Conservation (phyloP, 2,797 vertebrate species). For the Typhlichthys subterraneus region DNA sequence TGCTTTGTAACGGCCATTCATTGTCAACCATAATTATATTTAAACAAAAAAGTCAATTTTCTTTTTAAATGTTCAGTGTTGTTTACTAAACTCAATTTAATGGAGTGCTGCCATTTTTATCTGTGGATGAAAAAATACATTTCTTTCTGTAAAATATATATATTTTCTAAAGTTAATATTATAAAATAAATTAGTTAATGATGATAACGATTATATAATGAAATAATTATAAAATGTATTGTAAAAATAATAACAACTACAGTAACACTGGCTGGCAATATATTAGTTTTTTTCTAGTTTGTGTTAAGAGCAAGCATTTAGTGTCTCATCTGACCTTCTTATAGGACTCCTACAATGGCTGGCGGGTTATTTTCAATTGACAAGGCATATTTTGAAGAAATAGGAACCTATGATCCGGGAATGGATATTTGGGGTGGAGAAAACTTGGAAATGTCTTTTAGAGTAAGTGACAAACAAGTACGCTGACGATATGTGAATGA, state of each 20-base stretch:
- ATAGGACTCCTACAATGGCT: conserved; percentile 97
- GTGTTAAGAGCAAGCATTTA: background rate
- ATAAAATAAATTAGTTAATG: no score
- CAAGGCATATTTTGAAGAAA: conserved; percentile 97
- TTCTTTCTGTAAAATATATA: no score
- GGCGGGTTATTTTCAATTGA: conserved; percentile 97
- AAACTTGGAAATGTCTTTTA: conserved; percentile 99
- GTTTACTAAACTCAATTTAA: background rate
- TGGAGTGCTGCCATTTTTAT: conserved; percentile 41
- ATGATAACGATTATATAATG: no score
- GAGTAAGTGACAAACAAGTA: conserved; percentile 78
- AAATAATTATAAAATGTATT: no score
- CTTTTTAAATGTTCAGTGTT: background rate
- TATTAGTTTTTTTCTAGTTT: background rate
- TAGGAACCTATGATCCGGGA: conserved; percentile 96
- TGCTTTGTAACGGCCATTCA: conserved; percentile 15
- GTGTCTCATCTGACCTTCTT: conserved; percentile 10
- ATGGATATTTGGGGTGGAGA: conserved; percentile 99
- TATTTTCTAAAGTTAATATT: no score
- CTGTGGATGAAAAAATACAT: conserved; percentile 22
- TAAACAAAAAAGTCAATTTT: background rate
- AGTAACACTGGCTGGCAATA: conserved; percentile 1
- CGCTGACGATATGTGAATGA: no score
- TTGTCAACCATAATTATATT: conserved; percentile 9
- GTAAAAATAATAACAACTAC: no score